Conservation (phyloP, 2,797 vertebrate genomes). For the Sebastes trivittatus region DNA sequence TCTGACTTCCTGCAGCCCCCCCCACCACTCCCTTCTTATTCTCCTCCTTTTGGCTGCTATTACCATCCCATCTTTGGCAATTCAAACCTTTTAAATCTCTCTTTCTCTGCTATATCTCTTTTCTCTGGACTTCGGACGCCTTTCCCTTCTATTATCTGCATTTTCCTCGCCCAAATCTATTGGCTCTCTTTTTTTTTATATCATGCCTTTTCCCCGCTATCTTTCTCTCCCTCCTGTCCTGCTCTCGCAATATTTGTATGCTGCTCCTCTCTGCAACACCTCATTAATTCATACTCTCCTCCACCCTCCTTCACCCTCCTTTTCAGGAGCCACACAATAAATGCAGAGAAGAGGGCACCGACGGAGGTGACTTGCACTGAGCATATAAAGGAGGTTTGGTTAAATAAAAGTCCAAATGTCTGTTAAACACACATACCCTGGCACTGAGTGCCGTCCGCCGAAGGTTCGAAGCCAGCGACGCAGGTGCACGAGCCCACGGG, state of each 20-base stretch:
- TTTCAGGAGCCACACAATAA: constrained; percentile 78
- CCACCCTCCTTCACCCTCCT: constrained; percentile 75
- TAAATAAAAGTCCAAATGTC: constrained; percentile 67
- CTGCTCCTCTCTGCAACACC: constrained; percentile 78
- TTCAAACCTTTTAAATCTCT: constrained; percentile 59
- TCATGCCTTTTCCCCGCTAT: constrained; percentile 59
- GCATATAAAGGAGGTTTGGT: constrained; percentile 76
- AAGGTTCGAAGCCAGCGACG: constrained; percentile 89
- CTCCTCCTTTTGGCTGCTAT: constrained; percentile 46
- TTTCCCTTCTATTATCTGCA: constrained; percentile 63
- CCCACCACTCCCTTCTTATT: constrained; percentile 16
- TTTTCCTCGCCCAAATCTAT: constrained; percentile 50
- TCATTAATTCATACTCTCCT: constrained; percentile 83
- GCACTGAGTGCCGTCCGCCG: constrained; percentile 92
- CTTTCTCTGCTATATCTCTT: constrained; percentile 58
- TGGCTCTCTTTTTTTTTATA: constrained; percentile 47
- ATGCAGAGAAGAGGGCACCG: constrained; percentile 72
- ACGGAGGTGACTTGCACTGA: constrained; percentile 68
- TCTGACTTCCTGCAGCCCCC: constrained; percentile 39
- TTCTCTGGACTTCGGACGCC: constrained; percentile 42
- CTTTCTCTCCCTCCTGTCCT: constrained; percentile 64
- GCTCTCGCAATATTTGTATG: constrained; percentile 81
- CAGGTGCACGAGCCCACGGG: constrained; percentile 96
- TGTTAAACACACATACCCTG: constrained; percentile 85
- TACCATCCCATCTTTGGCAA: constrained; percentile 43